phyloP scores from a whole-genome alignment of 2,797 vertebrate genomes.

The Diplodus sargus region DNA sequence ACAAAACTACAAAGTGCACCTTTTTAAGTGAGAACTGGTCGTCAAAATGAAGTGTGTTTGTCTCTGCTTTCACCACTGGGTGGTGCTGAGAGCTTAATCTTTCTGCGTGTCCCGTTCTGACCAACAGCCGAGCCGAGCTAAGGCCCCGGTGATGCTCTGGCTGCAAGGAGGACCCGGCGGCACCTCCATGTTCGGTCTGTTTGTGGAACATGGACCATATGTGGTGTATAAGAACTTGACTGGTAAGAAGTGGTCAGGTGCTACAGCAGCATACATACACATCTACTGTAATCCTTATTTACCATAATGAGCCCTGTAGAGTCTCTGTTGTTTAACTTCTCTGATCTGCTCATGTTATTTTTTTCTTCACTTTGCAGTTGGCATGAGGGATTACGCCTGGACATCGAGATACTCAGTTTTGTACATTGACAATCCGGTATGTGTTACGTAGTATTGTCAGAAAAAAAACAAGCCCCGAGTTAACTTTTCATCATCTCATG shows the following conservation, averaged over 20 bases:
- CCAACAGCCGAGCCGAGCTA: slow-evolving; percentile 71
- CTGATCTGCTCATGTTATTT: background rate
- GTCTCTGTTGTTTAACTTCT: background rate
- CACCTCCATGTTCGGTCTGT: slow-evolving; percentile 93
- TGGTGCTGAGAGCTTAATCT: slow-evolving; percentile 52
- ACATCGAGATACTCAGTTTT: slow-evolving; percentile 87
- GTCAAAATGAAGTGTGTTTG: background rate
- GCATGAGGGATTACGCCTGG: slow-evolving; percentile 84
- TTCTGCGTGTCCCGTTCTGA: background rate
- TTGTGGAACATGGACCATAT: slow-evolving; percentile 93
- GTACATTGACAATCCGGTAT: slow-evolving; percentile 88
- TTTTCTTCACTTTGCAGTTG: slow-evolving; percentile 75
- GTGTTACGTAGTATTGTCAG: slow-evolving; percentile 31
- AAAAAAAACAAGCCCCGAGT: background rate
- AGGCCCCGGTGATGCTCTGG: slow-evolving; percentile 90
- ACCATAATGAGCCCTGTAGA: background rate
- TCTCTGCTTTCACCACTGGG: slow-evolving; percentile 47
- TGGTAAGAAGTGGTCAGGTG: slow-evolving; percentile 70
- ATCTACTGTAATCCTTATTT: background rate
- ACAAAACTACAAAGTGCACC: no score
- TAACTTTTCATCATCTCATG: background rate
- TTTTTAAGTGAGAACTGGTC: no score
- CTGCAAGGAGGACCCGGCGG: slow-evolving; percentile 91
- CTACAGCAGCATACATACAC: background rate
- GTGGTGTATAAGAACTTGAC: slow-evolving; percentile 88